Evolutionary conservation across 2,113 vertebrate genomes (phyloP).

Genomic region (Orthonyx spaldingii): DNA sequence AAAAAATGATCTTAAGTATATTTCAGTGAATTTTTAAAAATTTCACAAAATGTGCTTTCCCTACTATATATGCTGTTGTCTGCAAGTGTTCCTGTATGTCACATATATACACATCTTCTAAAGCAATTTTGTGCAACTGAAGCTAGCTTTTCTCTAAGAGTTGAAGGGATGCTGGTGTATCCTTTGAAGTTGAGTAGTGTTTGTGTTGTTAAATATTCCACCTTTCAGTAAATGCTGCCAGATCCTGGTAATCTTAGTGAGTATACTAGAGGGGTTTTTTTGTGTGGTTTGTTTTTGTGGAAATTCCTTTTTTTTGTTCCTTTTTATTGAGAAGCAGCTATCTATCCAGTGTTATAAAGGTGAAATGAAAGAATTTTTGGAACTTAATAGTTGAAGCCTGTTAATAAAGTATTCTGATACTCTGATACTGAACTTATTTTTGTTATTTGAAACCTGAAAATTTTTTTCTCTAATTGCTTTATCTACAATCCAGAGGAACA

Average conservation of each 20-base stretch:
- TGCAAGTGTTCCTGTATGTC: not conserved
- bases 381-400: not conserved
- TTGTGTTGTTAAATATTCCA: not conserved
- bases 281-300: not conserved
- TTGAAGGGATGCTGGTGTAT: not conserved
- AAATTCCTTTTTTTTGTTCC: not conserved
- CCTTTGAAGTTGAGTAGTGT: not conserved
- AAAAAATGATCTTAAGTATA: not conserved
- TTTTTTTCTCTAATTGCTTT: not conserved
- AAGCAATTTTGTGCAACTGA: not conserved
- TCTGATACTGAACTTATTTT: not conserved
- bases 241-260: not conserved
- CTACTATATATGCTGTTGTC: not conserved
- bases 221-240: not conserved
- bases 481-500: not conserved
- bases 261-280: accelerated
- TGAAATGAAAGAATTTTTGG: not conserved
- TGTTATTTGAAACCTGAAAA: not conserved
- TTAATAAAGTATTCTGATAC: not conserved
- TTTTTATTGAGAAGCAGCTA: not conserved
- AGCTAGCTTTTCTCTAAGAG: not conserved
- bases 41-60: not conserved
- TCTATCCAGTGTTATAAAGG: not conserved
- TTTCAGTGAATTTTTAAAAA: not conserved
- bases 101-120: not conserved